A percentile compares a stretch with the other conserved stretches of the same genome.
Evolutionary conservation across 1,140 invertebrate species (phyloP).

Genomic region (Lepidurus packardi): DNA sequence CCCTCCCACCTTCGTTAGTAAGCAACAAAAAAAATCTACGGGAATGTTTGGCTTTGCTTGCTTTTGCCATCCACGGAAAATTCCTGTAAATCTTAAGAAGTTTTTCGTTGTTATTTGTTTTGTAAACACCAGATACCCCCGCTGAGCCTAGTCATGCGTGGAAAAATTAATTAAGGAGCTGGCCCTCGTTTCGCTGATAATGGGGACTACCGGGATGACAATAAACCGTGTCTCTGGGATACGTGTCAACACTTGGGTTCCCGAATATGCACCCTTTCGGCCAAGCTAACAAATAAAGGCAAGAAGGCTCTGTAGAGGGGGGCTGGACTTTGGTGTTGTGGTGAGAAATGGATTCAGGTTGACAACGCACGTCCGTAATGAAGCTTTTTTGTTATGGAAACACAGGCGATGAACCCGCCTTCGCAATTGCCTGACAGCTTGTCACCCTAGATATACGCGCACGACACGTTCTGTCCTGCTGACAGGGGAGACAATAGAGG

Average conservation of each 20-base stretch:
- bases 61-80: too few relatives aligned
- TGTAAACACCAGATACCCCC: too few relatives aligned
- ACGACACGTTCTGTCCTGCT: background rate
- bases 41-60: too few relatives aligned
- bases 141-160: background rate
- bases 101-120: too few relatives aligned
- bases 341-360: background rate
- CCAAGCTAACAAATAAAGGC: slow-evolving; percentile 8
- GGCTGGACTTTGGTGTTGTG: background rate
- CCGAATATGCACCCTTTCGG: background rate
- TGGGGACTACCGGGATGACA: slow-evolving; percentile 6
- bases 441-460: background rate
- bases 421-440: slow-evolving; percentile 17
- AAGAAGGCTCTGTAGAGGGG: background rate
- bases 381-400: slow-evolving; percentile 20
- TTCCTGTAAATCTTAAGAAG: too few relatives aligned
- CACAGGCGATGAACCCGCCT: slow-evolving; percentile 1
- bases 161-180: background rate
- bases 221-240: background rate
- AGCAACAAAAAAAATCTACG: background rate
- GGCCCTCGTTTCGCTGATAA: background rate
- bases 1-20: background rate
- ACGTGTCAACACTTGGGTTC: slow-evolving; percentile 1
- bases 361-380: background rate
- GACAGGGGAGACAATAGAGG: background rate